Conservation (phyloP, 2,113 vertebrate genomes). For the Canis aureus region DNA sequence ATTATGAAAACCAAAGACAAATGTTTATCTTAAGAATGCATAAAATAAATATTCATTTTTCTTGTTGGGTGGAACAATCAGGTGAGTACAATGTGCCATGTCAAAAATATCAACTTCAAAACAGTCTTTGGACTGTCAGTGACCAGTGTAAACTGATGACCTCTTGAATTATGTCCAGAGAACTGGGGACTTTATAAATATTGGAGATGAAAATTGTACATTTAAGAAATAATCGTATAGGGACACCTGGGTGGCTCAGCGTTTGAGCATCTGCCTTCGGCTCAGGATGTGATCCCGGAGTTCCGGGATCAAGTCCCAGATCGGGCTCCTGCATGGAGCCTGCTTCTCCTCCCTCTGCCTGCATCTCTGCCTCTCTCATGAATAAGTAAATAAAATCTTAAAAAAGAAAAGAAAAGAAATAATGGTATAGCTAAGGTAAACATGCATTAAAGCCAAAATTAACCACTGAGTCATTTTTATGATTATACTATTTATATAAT, state of each 20-base stretch:
- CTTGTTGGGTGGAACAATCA: background rate
- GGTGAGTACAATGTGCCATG: background rate
- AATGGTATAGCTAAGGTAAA: background rate
- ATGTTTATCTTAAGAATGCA: conserved; percentile 30
- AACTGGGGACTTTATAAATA: background rate
- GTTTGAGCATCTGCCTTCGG: no score
- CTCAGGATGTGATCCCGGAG: no score
- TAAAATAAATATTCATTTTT: conserved; percentile 2
- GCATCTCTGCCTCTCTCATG: no score
- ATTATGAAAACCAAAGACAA: conserved; percentile 43
- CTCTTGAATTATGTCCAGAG: background rate
- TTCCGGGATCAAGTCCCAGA: no score
- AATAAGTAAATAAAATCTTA: background rate
- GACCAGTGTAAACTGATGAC: background rate
- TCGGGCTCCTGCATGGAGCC: no score
- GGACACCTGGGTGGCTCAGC: no score
- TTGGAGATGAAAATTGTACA: conserved; percentile 16
- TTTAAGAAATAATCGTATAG: background rate
- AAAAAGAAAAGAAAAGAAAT: conserved; percentile 47
- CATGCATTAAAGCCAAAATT: background rate
- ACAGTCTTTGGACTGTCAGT: background rate
- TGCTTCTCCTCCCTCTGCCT: no score
- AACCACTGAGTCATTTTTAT: background rate
- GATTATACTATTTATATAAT: background rate
- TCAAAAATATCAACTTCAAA: conserved; percentile 21